Evolutionary conservation across 2,888 invertebrate genomes (phyloP).

Genomic region (Hesperia comma): DNA sequence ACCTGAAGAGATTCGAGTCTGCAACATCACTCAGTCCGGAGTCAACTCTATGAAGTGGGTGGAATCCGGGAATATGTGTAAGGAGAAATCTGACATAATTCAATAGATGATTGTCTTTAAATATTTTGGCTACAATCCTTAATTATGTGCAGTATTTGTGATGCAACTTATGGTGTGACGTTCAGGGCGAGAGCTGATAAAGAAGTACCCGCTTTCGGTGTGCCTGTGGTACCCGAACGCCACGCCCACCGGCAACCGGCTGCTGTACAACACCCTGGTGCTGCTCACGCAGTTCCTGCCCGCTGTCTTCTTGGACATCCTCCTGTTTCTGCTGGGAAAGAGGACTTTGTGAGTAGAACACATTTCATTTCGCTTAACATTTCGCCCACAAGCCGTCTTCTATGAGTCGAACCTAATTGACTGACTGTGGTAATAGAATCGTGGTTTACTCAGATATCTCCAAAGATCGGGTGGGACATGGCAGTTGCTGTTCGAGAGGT

Average conservation of each 20-base stretch:
- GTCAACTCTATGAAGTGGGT: conserved; percentile 94
- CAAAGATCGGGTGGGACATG: too few species aligned
- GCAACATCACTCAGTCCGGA: conserved; percentile 91
- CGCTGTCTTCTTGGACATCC: conserved; percentile 89
- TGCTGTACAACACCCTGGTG: conserved; percentile 82
- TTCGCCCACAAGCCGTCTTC: too few species aligned
- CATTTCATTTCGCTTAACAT: too few species aligned
- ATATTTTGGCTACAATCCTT: too few species aligned
- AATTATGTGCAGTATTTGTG: too few species aligned
- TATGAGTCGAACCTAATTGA: too few species aligned
- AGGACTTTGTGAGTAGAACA: conserved; percentile 94
- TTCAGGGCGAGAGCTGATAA: conserved; percentile 58
- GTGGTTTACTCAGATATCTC: too few species aligned
- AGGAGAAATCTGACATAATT: conserved; percentile 54
- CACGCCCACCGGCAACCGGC: conserved; percentile 84
- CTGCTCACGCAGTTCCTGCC: conserved; percentile 90
- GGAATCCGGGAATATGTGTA: conserved; percentile 88
- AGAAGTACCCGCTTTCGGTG: conserved; percentile 87
- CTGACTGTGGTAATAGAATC: too few species aligned
- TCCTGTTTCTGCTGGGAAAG: conserved; percentile 86
- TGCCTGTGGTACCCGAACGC: conserved; percentile 89
- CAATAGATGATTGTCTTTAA: too few species aligned
- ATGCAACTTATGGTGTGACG: not conserved
- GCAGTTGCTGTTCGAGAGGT: too few species aligned
- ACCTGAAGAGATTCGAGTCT: conserved; percentile 82